These are phyloP conservation scores for Hippocampus barbouri DNA, from an alignment of 2,113 vertebrate species.

Conservation along the genomic window DNA sequence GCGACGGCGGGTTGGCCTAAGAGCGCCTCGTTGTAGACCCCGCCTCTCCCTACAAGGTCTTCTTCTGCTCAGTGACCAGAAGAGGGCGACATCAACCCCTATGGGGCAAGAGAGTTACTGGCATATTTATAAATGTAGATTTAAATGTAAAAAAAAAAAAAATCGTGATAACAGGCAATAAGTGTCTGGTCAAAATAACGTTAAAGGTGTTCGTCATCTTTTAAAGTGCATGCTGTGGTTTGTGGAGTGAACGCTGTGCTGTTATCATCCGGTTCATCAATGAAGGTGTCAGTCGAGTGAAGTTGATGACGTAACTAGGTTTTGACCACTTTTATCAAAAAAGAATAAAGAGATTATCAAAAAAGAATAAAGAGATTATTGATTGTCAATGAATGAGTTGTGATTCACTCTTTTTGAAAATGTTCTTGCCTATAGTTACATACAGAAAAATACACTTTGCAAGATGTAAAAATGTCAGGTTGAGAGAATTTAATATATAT, in stretches of 20 bases:
- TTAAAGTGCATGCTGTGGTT: constrained; percentile 1
- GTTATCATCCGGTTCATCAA: background rate
- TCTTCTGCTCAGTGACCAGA: constrained; percentile 7
- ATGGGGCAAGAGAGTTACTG: constrained; percentile 66
- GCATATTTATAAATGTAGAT: constrained; percentile 67
- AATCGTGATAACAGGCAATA: background rate
- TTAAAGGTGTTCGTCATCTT: background rate
- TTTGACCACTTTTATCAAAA: constrained; percentile 62
- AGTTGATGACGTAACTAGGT: constrained; percentile 52
- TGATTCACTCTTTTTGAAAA: background rate
- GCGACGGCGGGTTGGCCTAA: background rate
- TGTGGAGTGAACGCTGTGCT: background rate
- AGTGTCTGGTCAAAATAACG: constrained; percentile 6
- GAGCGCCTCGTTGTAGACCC: background rate
- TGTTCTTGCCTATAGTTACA: no score
- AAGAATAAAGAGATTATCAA: constrained; percentile 35
- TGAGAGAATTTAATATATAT: no score
- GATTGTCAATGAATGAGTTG: background rate
- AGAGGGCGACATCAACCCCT: constrained; percentile 62
- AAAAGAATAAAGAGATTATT: constrained; percentile 38
- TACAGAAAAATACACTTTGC: no score
- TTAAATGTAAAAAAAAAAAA: constrained; percentile 16
- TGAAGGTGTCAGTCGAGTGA: constrained; percentile 10
- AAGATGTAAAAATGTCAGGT: no score
- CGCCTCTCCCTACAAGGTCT: constrained; percentile 44